These are phyloP conservation scores for Allolobophora icterica DNA, from an alignment of 2,888 invertebrate genomes.

Conservation along the genomic window DNA sequence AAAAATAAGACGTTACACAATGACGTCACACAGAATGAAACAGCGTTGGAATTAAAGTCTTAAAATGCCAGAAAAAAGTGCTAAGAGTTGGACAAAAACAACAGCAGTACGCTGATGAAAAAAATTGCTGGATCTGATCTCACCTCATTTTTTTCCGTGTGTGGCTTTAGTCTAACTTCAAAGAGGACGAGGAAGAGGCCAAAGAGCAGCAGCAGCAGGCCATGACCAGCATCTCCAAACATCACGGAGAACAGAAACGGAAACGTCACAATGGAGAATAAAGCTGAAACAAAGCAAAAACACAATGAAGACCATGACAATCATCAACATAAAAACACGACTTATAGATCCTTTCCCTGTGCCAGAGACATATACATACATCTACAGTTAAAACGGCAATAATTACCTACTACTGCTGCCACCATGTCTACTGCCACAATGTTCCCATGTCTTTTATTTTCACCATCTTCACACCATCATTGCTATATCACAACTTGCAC, in stretches of 20 bases:
- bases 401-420: too few species aligned
- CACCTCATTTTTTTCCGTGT: conserved; percentile 88
- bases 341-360: too few species aligned
- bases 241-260: conserved; percentile 97
- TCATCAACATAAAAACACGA: background rate
- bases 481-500: too few species aligned
- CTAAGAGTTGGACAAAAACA: background rate
- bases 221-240: conserved; percentile 98
- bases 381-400: too few species aligned
- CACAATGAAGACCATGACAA: background rate
- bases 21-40: background rate
- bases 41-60: background rate
- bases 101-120: background rate
- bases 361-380: too few species aligned
- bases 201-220: conserved; percentile 86
- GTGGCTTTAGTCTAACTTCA: conserved; percentile 86
- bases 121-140: conserved; percentile 39
- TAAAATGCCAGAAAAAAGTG: background rate
- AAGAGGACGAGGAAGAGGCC: conserved; percentile 93
- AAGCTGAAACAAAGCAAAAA: conserved; percentile 71
- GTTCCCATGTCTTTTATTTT: too few species aligned
- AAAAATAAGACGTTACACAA: too few species aligned
- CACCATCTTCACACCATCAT: too few species aligned
- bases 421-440: too few species aligned
- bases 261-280: conserved; percentile 95